Evolutionary conservation across 2,888 invertebrate genomes (phyloP).

Genomic region (Drosophila demipolita): DNA sequence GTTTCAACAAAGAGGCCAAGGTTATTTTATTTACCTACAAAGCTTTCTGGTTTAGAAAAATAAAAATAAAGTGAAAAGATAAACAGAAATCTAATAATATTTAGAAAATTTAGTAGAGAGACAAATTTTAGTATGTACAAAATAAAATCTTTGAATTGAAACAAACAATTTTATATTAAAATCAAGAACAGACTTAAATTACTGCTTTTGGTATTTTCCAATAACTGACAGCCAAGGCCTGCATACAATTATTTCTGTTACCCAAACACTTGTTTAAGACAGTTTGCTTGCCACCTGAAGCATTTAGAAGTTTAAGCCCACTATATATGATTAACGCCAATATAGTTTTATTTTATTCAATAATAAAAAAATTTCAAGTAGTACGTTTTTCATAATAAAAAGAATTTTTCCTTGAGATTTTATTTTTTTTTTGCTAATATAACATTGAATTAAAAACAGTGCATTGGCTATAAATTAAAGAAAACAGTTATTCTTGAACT

Average conservation of each 20-base stretch:
- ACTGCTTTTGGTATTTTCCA: neutral
- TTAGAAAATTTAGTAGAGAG: neutral
- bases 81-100: neutral
- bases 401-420: neutral
- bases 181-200: no score
- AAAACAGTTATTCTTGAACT: slow-evolving; percentile 23
- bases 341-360: neutral
- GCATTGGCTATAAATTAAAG: slow-evolving; percentile 4
- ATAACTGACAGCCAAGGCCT: neutral
- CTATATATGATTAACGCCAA: neutral
- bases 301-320: neutral
- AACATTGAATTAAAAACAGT: slow-evolving; percentile 23
- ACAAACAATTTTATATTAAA: neutral
- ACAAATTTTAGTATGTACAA: neutral
- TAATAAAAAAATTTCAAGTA: neutral
- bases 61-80: neutral
- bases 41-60: neutral
- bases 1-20: slow-evolving; percentile 41
- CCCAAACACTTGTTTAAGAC: neutral
- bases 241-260: neutral
- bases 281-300: neutral
- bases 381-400: neutral
- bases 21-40: slow-evolving; percentile 7
- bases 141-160: neutral
- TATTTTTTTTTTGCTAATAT: neutral